Percentiles rank a stretch among this genome's conserved stretches.
phyloP scores from a whole-genome alignment of 2,888 invertebrate species.

The Pyrrhia umbra region DNA sequence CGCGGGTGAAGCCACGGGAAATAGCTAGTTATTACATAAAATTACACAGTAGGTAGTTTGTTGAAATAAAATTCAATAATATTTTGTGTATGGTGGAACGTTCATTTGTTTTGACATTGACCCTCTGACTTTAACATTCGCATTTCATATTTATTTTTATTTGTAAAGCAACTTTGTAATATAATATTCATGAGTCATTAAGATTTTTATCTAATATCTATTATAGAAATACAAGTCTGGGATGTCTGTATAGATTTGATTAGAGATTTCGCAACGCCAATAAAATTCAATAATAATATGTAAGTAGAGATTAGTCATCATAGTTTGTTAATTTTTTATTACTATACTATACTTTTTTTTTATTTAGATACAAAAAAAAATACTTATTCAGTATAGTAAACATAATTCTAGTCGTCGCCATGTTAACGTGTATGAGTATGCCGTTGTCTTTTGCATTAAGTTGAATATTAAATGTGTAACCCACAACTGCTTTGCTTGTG shows the following conservation, averaged over 20 bases:
- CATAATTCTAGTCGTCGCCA: slow-evolving; percentile 29
- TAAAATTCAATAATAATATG: background rate
- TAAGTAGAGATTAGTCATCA: background rate
- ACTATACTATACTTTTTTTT: background rate
- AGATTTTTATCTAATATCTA: background rate
- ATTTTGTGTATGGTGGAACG: slow-evolving; percentile 1
- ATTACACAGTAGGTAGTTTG: background rate
- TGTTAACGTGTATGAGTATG: slow-evolving; percentile 26
- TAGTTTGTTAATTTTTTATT: background rate
- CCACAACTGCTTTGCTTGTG: slow-evolving; percentile 43
- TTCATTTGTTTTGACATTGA: slow-evolving; percentile 26
- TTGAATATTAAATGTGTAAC: slow-evolving; percentile 63
- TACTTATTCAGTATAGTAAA: slow-evolving; percentile 10
- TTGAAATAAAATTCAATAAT: background rate
- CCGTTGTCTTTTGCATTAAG: slow-evolving; percentile 58
- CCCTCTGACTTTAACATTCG: slow-evolving; percentile 8
- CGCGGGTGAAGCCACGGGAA: background rate
- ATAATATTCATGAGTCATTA: slow-evolving; percentile 10
- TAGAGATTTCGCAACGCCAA: background rate
- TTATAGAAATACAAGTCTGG: slow-evolving; percentile 3
- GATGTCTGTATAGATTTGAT: background rate
- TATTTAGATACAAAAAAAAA: no score
- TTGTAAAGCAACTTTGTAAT: slow-evolving; percentile 3
- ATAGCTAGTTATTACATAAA: background rate
- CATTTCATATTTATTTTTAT: slow-evolving; percentile 3